Conservation (phyloP, 2,797 vertebrate genomes). For the Falco peregrinus region DNA sequence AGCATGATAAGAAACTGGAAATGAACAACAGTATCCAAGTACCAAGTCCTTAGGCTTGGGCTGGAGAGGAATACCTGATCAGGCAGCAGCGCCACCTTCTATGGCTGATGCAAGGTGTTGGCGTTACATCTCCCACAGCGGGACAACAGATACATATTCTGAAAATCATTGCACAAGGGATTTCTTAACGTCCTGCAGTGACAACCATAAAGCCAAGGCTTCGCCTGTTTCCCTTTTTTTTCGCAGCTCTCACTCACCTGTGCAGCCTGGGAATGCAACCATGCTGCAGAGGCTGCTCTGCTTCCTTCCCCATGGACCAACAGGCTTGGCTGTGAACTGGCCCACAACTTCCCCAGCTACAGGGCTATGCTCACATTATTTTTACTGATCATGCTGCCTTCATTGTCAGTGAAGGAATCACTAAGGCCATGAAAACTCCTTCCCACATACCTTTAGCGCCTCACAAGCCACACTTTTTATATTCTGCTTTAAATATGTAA, state of each 20-base stretch:
- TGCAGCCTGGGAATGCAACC: accelerated
- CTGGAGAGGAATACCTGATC: accelerated
- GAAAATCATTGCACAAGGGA: background rate
- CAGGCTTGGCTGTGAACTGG: background rate
- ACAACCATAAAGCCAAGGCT: background rate
- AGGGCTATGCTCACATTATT: background rate
- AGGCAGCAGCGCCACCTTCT: background rate
- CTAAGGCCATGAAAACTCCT: background rate
- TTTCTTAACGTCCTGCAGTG: background rate
- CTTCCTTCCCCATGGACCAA: background rate
- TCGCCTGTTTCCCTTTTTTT: background rate
- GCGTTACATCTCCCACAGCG: accelerated
- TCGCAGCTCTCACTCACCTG: background rate
- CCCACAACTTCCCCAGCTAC: background rate
- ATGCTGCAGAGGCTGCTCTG: background rate
- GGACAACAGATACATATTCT: background rate
- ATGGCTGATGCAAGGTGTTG: background rate
- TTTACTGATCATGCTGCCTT: background rate
- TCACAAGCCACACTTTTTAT: background rate
- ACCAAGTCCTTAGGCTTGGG: background rate
- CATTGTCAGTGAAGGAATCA: background rate
- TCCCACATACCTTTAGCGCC: background rate
- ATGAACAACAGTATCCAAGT: background rate
- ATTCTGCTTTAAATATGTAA: background rate
- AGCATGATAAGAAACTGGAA: background rate